A percentile compares a stretch with the other conserved stretches of the same genome.
Evolutionary conservation across 2,797 vertebrate species (phyloP).

Genomic region (Hirundo rustica): DNA sequence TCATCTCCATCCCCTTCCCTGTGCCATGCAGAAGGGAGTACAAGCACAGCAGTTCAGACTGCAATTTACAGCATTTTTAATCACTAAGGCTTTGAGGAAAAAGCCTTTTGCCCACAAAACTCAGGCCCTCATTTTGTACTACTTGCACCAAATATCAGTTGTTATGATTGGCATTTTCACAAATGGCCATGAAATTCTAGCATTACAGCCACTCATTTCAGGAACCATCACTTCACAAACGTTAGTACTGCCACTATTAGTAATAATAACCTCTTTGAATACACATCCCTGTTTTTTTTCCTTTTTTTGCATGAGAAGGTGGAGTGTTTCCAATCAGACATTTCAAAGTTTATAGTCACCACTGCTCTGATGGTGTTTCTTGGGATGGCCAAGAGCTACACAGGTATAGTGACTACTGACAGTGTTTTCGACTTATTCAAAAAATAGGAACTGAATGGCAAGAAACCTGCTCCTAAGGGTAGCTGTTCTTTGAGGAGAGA

Average conservation of each 20-base stretch:
- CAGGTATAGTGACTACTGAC: neutral
- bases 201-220: neutral
- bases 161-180: neutral
- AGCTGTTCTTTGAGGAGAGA: neutral
- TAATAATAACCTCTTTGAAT: neutral
- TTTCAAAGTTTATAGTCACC: neutral
- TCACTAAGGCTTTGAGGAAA: neutral
- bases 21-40: neutral
- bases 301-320: neutral
- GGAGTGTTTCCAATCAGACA: neutral
- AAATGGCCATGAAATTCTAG: neutral
- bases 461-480: neutral
- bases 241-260: neutral
- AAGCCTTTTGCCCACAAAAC: neutral
- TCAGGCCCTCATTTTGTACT: neutral
- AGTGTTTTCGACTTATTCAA: neutral
- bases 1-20: neutral
- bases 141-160: neutral
- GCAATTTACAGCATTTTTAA: neutral
- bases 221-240: neutral
- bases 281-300: neutral
- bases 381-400: neutral
- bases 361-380: neutral
- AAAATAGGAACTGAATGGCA: neutral
- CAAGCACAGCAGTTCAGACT: neutral